Conservation (phyloP, 2,888 invertebrate species). For the Siphonodentalium dalli region DNA sequence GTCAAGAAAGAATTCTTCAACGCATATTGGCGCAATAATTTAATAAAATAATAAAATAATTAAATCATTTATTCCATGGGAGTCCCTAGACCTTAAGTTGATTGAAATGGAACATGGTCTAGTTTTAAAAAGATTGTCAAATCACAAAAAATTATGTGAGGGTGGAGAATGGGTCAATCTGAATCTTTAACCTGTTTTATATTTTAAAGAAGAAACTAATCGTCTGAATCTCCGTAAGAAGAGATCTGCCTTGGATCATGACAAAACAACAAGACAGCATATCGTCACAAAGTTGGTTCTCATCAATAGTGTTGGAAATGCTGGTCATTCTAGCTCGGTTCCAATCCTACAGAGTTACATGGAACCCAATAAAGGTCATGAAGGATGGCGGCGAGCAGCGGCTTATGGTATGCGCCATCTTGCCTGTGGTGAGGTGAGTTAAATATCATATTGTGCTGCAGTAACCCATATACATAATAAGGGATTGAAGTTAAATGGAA, state of each 20-base stretch:
- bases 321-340: conserved; percentile 35
- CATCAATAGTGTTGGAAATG: conserved; percentile 42
- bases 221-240: conserved; percentile 16
- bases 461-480: no score
- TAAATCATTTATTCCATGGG: no score
- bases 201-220: not conserved
- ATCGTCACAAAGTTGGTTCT: conserved; percentile 37
- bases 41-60: no score
- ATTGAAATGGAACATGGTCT: no score
- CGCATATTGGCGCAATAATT: no score
- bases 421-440: conserved; percentile 37
- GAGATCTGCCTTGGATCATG: conserved; percentile 20
- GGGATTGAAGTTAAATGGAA: no score
- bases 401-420: conserved; percentile 35
- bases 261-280: conserved; percentile 27
- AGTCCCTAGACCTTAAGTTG: no score
- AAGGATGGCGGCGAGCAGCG: conserved; percentile 41
- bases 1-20: no score
- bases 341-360: conserved; percentile 35
- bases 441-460: not conserved
- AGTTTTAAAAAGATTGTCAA: no score
- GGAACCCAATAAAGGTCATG: conserved; percentile 31
- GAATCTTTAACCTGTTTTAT: no score
- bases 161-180: no score
- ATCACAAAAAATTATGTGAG: no score